These are phyloP conservation scores for Orchestia grillus DNA, from an alignment of 1,140 invertebrate species.

Conservation along the genomic window DNA sequence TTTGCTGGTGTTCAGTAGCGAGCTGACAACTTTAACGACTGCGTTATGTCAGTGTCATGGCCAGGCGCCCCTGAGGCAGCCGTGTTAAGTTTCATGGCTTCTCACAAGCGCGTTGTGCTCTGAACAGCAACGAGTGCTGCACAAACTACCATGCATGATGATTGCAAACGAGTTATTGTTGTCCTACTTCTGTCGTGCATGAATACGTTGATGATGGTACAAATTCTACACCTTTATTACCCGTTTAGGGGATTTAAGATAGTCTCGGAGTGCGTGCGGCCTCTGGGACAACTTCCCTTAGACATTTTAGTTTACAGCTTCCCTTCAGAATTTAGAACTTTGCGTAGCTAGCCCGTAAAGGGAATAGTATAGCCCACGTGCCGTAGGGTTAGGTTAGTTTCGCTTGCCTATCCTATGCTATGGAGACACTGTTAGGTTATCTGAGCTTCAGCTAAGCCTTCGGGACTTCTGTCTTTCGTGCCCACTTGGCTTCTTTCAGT, in stretches of 20 bases:
- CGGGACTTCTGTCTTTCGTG: too few relatives aligned
- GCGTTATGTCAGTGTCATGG: neutral
- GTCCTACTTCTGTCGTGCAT: neutral
- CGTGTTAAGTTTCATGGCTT: neutral
- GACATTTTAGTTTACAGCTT: too few relatives aligned
- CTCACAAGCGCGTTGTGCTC: neutral
- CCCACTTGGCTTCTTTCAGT: too few relatives aligned
- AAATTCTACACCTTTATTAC: neutral
- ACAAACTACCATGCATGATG: neutral
- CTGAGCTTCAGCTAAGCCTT: too few relatives aligned
- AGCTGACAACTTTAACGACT: neutral
- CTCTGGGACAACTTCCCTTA: neutral
- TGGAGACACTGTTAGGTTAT: too few relatives aligned
- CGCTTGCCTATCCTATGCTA: too few relatives aligned
- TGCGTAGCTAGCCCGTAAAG: too few relatives aligned
- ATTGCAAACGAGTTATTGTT: neutral
- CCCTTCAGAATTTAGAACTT: too few relatives aligned
- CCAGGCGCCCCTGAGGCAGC: neutral
- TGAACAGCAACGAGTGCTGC: neutral
- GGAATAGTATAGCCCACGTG: too few relatives aligned
- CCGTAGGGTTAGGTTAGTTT: too few relatives aligned
- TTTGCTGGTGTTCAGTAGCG: neutral
- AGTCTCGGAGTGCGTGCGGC: too few relatives aligned
- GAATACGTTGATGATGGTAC: neutral
- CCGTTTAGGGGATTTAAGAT: neutral